Conservation (phyloP, 2,888 invertebrate genomes). For the Caenorhabditis zanzibari region DNA sequence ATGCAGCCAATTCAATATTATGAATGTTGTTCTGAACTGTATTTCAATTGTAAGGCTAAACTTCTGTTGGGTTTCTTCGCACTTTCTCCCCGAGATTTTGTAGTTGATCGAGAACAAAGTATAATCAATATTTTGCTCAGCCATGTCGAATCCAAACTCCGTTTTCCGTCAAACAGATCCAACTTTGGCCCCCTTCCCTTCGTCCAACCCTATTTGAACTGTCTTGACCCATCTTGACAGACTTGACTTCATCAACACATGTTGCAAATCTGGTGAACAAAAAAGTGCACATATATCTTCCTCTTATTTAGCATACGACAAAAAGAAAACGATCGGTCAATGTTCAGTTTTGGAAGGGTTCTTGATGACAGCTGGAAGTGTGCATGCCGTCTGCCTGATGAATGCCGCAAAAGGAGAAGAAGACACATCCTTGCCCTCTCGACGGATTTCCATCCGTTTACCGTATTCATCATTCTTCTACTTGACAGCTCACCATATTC, state of each 20-base stretch:
- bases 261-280: slow-evolving; percentile 48
- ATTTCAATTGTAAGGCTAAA: too few relatives aligned
- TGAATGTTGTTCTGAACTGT: too few relatives aligned
- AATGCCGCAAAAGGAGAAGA: slow-evolving; percentile 59
- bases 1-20: too few relatives aligned
- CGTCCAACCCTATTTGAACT: background rate
- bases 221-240: slow-evolving; percentile 11
- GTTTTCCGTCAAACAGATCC: too few relatives aligned
- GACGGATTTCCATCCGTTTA: slow-evolving; percentile 61
- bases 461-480: slow-evolving; percentile 69
- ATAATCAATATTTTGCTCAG: too few relatives aligned
- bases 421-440: slow-evolving; percentile 31
- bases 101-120: too few relatives aligned
- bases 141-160: too few relatives aligned
- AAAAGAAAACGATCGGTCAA: slow-evolving; percentile 47
- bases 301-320: slow-evolving; percentile 37
- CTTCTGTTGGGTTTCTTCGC: too few relatives aligned
- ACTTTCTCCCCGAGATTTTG: too few relatives aligned
- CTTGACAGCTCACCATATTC: slow-evolving; percentile 67
- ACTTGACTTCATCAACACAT: slow-evolving; percentile 21
- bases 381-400: slow-evolving; percentile 60
- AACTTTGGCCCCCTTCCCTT: too few relatives aligned
- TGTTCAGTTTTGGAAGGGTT: slow-evolving; percentile 60
- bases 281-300: slow-evolving; percentile 1
- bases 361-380: slow-evolving; percentile 69